Evolutionary conservation across 1,140 invertebrate genomes (phyloP).

Genomic region (Mycetomoellerius zeteki): DNA sequence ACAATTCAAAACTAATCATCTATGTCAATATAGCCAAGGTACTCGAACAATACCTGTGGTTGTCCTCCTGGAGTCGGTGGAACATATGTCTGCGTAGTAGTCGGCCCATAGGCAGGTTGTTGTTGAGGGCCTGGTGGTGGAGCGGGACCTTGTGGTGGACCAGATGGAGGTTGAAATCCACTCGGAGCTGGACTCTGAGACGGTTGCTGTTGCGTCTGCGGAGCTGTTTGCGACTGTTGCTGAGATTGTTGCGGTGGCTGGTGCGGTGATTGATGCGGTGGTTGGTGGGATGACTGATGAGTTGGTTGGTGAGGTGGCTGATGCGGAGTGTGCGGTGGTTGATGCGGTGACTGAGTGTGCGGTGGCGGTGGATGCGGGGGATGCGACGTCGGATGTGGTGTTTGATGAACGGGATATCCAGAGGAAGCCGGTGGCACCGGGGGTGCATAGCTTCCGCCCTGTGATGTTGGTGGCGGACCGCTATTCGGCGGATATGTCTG

Average conservation of each 20-base stretch:
- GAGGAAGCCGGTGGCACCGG: constrained; percentile 79
- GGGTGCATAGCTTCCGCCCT: constrained; percentile 81
- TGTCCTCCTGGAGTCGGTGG: constrained; percentile 84
- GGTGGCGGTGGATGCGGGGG: constrained; percentile 72
- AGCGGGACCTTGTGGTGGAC: constrained; percentile 83
- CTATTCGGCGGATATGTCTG: constrained; percentile 85
- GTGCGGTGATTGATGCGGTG: constrained; percentile 78
- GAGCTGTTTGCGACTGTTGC: constrained; percentile 82
- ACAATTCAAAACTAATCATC: background rate
- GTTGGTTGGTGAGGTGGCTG: constrained; percentile 71
- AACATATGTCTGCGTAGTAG: constrained; percentile 85
- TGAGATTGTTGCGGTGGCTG: constrained; percentile 79
- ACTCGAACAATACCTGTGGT: constrained; percentile 75
- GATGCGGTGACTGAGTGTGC: constrained; percentile 77
- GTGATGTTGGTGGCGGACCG: constrained; percentile 82
- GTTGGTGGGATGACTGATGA: constrained; percentile 75
- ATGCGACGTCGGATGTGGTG: constrained; percentile 77
- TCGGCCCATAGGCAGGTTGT: constrained; percentile 82
- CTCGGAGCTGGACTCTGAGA: constrained; percentile 84
- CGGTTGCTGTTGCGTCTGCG: constrained; percentile 82
- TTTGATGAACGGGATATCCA: constrained; percentile 81
- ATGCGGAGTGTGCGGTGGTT: constrained; percentile 71
- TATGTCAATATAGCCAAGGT: background rate
- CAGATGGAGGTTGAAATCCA: constrained; percentile 85
- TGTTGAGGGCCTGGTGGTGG: constrained; percentile 82